These are phyloP conservation scores for Triops longicaudatus DNA, from an alignment of 1,140 invertebrate genomes.

Conservation along the genomic window DNA sequence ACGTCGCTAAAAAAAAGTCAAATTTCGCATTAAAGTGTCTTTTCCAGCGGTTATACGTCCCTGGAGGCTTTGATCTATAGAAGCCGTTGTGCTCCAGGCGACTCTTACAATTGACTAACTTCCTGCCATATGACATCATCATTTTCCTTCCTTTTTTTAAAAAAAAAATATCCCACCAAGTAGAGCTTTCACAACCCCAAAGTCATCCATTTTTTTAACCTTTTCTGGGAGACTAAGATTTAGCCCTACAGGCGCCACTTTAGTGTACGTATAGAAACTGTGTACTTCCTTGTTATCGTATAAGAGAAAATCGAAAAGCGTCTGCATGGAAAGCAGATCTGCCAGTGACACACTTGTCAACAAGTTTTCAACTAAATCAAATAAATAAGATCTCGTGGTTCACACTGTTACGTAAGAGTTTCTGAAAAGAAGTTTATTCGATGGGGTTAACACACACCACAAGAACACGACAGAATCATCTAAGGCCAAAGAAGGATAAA, in stretches of 20 bases:
- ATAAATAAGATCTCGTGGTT: conserved; percentile 8
- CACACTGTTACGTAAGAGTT: not conserved
- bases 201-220: not conserved
- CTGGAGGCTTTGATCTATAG: not conserved
- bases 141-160: not conserved
- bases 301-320: not conserved
- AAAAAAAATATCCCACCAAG: not conserved
- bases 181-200: not conserved
- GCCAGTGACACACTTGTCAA: not conserved
- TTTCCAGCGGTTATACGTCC: not conserved
- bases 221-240: not conserved
- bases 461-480: not conserved
- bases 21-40: not conserved
- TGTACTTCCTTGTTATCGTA: not conserved
- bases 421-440: not conserved
- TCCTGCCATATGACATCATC: conserved; percentile 11
- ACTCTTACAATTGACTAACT: not conserved
- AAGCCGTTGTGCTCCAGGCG: not conserved
- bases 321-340: not conserved
- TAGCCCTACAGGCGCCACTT: not conserved
- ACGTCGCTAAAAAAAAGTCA: not conserved
- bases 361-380: not conserved
- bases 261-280: not conserved
- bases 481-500: not conserved
- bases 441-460: not conserved